Evolutionary conservation across 2,888 invertebrate genomes (phyloP).

Genomic region (Drosophila infuscata): DNA sequence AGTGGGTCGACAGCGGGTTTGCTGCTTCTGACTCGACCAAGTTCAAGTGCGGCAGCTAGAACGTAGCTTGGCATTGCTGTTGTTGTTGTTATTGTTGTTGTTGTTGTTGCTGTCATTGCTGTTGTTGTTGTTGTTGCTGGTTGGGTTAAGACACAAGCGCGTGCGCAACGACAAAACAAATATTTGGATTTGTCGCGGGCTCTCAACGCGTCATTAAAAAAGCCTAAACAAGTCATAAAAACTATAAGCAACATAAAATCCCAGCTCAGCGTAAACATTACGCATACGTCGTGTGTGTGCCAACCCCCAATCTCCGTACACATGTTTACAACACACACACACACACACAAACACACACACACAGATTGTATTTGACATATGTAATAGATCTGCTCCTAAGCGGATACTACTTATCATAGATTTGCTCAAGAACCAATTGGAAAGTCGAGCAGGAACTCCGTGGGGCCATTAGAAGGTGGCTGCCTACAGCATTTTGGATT

Average conservation of each 20-base stretch:
- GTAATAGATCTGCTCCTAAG: slow-evolving; percentile 29
- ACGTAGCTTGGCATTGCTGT: slow-evolving; percentile 71
- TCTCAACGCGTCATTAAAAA: slow-evolving; percentile 67
- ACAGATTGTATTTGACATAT: slow-evolving; percentile 4
- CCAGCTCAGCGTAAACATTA: slow-evolving; percentile 30
- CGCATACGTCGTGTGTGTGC: slow-evolving; percentile 52
- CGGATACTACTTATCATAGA: slow-evolving; percentile 26
- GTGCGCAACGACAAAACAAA: slow-evolving; percentile 61
- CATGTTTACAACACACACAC: not conserved
- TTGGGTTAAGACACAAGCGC: slow-evolving; percentile 74
- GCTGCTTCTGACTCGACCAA: slow-evolving; percentile 72
- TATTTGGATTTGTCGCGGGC: slow-evolving; percentile 66
- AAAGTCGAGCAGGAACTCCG: slow-evolving; percentile 40
- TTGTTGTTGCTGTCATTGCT: slow-evolving; percentile 16
- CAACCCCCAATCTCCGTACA: slow-evolving; percentile 22
- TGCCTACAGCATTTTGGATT: slow-evolving; percentile 11
- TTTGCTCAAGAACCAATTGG: slow-evolving; percentile 26
- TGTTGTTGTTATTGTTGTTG: slow-evolving; percentile 20
- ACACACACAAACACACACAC: not conserved
- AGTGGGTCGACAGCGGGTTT: slow-evolving; percentile 68
- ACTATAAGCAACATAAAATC: slow-evolving; percentile 24
- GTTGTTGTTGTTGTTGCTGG: slow-evolving; percentile 23
- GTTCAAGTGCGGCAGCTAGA: slow-evolving; percentile 78
- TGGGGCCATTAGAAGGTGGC: slow-evolving; percentile 26
- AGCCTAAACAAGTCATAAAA: slow-evolving; percentile 65